Conservation (phyloP, 2,888 invertebrate genomes). For the Stenodera caucasica region DNA sequence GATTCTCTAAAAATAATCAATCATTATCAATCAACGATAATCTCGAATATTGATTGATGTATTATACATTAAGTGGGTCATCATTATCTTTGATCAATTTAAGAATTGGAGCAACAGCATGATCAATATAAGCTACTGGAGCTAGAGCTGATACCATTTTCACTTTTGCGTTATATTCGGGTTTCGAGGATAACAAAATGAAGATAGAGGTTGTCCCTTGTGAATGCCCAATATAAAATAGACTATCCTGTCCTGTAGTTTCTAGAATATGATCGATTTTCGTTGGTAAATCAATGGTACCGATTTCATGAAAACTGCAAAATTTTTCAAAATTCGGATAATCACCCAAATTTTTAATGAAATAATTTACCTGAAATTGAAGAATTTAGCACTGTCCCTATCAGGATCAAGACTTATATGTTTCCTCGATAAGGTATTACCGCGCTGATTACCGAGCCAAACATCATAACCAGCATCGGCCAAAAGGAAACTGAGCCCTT, state of each 20-base stretch:
- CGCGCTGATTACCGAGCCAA: slow-evolving; percentile 76
- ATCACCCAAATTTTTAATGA: neutral
- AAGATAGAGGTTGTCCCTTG: slow-evolving; percentile 67
- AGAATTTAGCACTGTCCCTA: slow-evolving; percentile 52
- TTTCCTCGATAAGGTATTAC: slow-evolving; percentile 64
- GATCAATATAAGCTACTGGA: slow-evolving; percentile 64
- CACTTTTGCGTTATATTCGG: slow-evolving; percentile 66
- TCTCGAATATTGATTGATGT: neutral
- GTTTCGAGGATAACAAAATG: slow-evolving; percentile 63
- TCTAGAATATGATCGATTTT: slow-evolving; percentile 20
- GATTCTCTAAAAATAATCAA: no score
- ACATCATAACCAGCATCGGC: slow-evolving; percentile 47
- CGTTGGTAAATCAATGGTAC: slow-evolving; percentile 18
- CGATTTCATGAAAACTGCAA: slow-evolving; percentile 16
- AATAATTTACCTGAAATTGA: slow-evolving; percentile 6
- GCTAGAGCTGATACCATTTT: slow-evolving; percentile 66
- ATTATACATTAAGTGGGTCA: neutral
- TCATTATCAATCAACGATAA: neutral
- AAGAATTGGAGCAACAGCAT: slow-evolving; percentile 38
- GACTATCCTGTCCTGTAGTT: slow-evolving; percentile 2
- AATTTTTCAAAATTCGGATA: neutral
- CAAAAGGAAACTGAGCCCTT: slow-evolving; percentile 36
- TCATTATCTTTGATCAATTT: neutral
- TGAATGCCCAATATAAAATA: slow-evolving; percentile 23
- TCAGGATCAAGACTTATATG: slow-evolving; percentile 52